A percentile compares a stretch with the other conserved stretches of the same genome.
phyloP scores from a whole-genome alignment of 1,140 invertebrate species.

The Diprion similis region DNA sequence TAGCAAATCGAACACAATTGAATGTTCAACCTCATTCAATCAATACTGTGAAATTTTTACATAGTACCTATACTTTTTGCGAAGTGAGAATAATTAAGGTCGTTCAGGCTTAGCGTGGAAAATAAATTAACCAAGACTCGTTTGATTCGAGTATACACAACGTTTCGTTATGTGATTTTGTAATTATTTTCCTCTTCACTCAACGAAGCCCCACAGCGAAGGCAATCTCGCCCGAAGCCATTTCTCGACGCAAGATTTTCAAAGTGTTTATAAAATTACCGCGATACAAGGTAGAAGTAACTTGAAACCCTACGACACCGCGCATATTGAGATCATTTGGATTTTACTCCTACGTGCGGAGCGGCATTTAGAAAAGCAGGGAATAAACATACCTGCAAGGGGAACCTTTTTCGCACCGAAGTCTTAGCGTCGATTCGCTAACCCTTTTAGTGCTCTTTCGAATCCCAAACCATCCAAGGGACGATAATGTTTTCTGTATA shows the following conservation, averaged over 20 bases:
- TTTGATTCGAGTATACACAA: background rate
- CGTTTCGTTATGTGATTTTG: constrained; percentile 44
- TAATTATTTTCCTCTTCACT: constrained; percentile 54
- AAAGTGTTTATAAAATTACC: constrained; percentile 64
- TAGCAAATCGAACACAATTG: no score
- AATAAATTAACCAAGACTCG: no score
- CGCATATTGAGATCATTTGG: constrained; percentile 52
- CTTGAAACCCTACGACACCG: constrained; percentile 44
- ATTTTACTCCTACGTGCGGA: constrained; percentile 47
- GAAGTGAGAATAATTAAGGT: no score
- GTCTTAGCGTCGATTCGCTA: background rate
- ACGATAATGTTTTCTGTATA: no score
- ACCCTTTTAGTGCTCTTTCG: background rate
- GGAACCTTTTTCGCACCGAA: background rate
- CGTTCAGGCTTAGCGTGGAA: no score
- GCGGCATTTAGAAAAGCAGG: background rate
- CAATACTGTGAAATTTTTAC: no score
- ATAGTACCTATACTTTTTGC: no score
- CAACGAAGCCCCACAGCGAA: constrained; percentile 52
- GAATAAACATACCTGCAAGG: constrained; percentile 30
- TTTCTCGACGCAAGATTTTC: constrained; percentile 57
- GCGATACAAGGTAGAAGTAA: constrained; percentile 51
- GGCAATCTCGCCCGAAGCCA: constrained; percentile 59
- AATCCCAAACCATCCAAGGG: no score
- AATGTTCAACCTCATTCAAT: no score